Evolutionary conservation across 2,888 invertebrate genomes (phyloP), one percentile per base, ranked within the genome.

Genomic region (Drosophila buzzatii): DNA sequence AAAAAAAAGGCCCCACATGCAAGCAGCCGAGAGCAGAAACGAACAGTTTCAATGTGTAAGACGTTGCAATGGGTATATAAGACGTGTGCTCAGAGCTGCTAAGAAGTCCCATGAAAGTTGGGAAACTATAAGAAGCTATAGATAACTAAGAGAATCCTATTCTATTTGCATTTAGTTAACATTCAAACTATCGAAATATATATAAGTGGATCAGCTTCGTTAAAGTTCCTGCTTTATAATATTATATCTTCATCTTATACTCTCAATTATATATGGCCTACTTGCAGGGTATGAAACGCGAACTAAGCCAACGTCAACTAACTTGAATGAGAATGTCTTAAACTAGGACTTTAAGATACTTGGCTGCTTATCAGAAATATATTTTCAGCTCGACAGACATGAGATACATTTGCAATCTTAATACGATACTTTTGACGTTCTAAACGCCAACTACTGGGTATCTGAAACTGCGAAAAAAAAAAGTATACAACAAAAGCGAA

Each of bases 361-460:
- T 42, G 12, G 14, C 10, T 14, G 44, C 68, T 68, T 47, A 67
- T 68, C 66, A 47, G 23, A 55, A 39, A 41, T 47, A 9, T 18
- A 51, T 20, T 35, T 23, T 39, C 23, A 27, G 7, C 10, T 23
- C 39, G 55, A 27, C 55, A 27, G 45, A 14, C 37, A 8, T 1
- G 16, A 47, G 55, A 51, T 42, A 66, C n/a, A 14, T 35, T 44
- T 51, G 69, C 45, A 56, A 68, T 56, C 69, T 56, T 6, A 56
- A 47, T 16, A 27, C 47, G 56, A 53, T 53, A 66, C 31, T 31
- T 44, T 66, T 37, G 65, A 53, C 66, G 68, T 47, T 67, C 68
- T 39, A 33, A 66, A 67, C 52, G 44, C 35, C 12, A 41, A 64
- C 23, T 33, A 41, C 62, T 51, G 51, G 51, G 51, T 51, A 51